A percentile compares a stretch with the other conserved stretches of the same genome.
Evolutionary conservation across 1,140 invertebrate genomes (phyloP).

Genomic region (Drosophila repletoides): DNA sequence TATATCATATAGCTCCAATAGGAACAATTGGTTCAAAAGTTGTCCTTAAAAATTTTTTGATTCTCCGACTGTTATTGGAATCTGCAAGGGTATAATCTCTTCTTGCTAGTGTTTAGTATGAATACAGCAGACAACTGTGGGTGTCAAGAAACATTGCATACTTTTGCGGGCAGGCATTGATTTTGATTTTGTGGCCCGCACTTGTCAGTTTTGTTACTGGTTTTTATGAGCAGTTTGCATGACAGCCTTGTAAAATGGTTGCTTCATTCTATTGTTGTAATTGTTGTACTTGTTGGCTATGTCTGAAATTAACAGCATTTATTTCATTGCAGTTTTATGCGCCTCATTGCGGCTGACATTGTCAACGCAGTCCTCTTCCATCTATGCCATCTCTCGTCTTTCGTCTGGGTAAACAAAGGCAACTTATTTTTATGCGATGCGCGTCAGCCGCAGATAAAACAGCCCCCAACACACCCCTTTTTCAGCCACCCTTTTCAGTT

Average conservation of each 20-base stretch:
- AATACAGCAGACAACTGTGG: too few relatives aligned
- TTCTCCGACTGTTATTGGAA: too few relatives aligned
- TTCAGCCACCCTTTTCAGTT: background rate
- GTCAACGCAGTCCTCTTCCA: background rate
- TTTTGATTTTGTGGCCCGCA: constrained; percentile 53
- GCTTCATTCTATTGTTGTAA: background rate
- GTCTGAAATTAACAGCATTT: constrained; percentile 77
- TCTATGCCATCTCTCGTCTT: background rate
- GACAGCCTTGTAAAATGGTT: constrained; percentile 16
- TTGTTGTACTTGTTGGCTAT: constrained; percentile 29
- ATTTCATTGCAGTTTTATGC: constrained; percentile 67
- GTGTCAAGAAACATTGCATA: constrained; percentile 27
- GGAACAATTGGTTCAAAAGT: too few relatives aligned
- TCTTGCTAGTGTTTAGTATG: too few relatives aligned
- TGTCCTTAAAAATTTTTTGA: too few relatives aligned
- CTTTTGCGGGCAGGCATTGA: constrained; percentile 23
- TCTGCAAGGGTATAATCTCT: too few relatives aligned
- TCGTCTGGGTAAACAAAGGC: constrained; percentile 57
- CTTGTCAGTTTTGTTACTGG: constrained; percentile 46
- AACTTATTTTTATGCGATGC: constrained; percentile 75
- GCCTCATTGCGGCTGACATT: constrained; percentile 40
- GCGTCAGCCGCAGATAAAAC: constrained; percentile 59
- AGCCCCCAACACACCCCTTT: background rate
- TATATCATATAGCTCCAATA: too few relatives aligned
- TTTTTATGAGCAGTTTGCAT: constrained; percentile 38